A percentile compares a stretch with the other conserved stretches of the same genome.
phyloP scores from a whole-genome alignment of 2,797 vertebrate genomes.

The Poecile montanus region DNA sequence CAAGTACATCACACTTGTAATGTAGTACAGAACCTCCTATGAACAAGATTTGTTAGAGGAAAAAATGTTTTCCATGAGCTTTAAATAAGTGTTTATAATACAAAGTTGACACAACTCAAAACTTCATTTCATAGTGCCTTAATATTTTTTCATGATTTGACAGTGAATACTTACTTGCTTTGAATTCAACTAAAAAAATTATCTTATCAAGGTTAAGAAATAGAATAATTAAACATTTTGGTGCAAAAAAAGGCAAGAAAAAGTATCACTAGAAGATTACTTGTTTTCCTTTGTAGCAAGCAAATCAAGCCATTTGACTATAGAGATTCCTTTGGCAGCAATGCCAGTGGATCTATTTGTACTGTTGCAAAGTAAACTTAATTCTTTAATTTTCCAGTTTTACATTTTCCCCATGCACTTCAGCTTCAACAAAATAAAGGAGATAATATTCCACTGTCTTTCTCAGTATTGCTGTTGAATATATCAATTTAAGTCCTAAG shows the following conservation, averaged over 20 bases:
- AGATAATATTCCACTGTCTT: background rate
- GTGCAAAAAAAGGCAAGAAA: background rate
- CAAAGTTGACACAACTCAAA: background rate
- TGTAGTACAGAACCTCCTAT: background rate
- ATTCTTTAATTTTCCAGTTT: background rate
- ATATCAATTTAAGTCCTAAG: background rate
- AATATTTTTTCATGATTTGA: background rate
- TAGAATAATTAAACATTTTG: background rate
- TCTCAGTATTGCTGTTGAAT: background rate
- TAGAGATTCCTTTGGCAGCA: background rate
- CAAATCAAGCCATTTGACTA: background rate
- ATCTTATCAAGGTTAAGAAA: background rate
- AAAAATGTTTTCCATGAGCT: background rate
- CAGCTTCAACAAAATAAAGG: background rate
- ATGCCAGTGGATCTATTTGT: background rate
- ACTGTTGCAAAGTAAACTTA: fast-evolving
- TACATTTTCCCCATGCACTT: background rate
- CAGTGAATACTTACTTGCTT: background rate
- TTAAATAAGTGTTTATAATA: background rate
- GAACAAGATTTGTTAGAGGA: background rate
- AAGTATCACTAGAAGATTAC: background rate
- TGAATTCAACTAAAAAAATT: background rate
- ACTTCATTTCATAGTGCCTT: background rate
- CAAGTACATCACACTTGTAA: background rate
- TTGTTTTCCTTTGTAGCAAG: background rate